Conservation (phyloP, 2,797 vertebrate species). For the Mus spretus region DNA sequence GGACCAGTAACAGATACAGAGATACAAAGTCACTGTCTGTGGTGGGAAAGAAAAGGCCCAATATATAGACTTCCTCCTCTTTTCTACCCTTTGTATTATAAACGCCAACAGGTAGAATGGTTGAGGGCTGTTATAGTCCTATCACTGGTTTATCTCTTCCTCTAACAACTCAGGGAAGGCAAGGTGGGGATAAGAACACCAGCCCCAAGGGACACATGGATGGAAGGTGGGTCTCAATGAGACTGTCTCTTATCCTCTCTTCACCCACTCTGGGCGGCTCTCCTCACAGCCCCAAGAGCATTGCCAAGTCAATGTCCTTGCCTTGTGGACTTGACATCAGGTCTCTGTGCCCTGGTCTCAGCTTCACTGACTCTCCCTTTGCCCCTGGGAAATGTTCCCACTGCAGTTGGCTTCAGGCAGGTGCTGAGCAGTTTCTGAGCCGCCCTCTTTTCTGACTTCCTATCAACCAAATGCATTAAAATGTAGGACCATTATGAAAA, state of each 20-base stretch:
- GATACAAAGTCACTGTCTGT: background rate
- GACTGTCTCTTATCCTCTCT: background rate
- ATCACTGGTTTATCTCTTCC: background rate
- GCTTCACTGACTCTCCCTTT: background rate
- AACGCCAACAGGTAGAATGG: background rate
- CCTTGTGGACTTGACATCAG: background rate
- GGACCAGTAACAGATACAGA: background rate
- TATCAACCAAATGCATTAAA: background rate
- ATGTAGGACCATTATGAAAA: background rate
- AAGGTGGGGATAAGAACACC: background rate
- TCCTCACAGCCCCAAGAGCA: background rate
- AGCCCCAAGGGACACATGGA: background rate
- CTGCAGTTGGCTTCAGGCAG: background rate
- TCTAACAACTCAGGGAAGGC: background rate
- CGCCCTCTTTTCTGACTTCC: background rate
- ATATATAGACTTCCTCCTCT: background rate
- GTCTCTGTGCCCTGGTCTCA: background rate
- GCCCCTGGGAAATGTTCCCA: background rate
- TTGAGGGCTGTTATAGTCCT: background rate
- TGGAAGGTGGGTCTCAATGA: rapidly evolving
- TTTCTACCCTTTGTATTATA: background rate
- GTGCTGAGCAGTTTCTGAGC: background rate
- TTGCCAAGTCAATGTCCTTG: background rate
- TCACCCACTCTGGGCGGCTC: background rate
- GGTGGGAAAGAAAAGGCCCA: background rate